These are phyloP conservation scores for Microvelia longipes DNA, from an alignment of 1,140 invertebrate genomes.

Conservation along the genomic window DNA sequence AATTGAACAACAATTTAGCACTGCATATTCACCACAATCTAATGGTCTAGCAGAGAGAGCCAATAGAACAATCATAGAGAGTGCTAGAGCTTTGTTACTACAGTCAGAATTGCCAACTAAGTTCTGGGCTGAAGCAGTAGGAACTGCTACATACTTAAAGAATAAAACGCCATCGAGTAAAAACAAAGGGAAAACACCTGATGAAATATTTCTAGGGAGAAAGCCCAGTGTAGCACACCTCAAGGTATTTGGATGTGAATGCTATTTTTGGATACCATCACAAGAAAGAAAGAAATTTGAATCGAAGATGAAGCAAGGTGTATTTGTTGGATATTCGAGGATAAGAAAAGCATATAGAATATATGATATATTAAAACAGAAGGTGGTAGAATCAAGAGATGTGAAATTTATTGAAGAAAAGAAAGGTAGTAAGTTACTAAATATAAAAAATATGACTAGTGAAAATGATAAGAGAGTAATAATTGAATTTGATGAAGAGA, in stretches of 20 bases:
- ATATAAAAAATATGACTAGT: background rate
- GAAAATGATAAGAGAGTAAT: background rate
- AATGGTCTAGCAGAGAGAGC: conserved; percentile 30
- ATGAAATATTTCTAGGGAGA: conserved; percentile 24
- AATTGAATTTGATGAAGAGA: background rate
- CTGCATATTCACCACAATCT: conserved; percentile 26
- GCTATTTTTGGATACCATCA: conserved; percentile 21
- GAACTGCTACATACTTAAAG: conserved; percentile 18
- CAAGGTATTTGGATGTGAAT: conserved; percentile 26
- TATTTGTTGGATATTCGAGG: conserved; percentile 1
- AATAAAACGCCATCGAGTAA: conserved; percentile 21
- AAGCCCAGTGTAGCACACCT: conserved; percentile 23
- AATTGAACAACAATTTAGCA: conserved; percentile 17
- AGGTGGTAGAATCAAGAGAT: background rate
- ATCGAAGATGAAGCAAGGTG: background rate
- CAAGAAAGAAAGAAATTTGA: conserved; percentile 13
- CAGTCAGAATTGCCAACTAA: conserved; percentile 18
- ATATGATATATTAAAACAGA: background rate
- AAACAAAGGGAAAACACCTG: conserved; percentile 18
- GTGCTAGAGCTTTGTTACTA: too few species aligned
- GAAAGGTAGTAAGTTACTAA: background rate
- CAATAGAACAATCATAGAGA: conserved; percentile 27
- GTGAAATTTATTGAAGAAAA: background rate
- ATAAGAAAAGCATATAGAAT: background rate
- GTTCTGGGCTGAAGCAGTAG: conserved; percentile 26